phyloP scores from a whole-genome alignment of 2,888 invertebrate genomes.

The Philopedon plagiatum region DNA sequence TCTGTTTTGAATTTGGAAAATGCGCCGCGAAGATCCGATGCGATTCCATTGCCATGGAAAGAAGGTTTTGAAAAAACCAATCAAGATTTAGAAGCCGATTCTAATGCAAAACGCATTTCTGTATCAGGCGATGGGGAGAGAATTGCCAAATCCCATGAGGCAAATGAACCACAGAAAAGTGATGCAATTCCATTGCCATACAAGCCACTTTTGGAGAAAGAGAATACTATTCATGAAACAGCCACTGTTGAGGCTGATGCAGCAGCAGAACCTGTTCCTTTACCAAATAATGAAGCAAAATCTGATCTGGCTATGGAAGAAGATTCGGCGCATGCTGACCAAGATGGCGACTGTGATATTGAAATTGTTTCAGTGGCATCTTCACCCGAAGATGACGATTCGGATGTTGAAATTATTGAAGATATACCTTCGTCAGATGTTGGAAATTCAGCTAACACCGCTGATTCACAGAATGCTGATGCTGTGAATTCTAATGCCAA shows the following conservation, averaged over 20 bases:
- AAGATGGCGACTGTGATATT: background rate
- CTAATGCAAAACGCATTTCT: no score
- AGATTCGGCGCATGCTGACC: background rate
- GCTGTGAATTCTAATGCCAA: no score
- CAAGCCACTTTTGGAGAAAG: background rate
- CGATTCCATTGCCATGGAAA: background rate
- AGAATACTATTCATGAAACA: background rate
- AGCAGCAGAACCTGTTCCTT: no score
- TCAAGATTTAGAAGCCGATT: background rate
- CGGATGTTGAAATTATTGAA: constrained; percentile 7
- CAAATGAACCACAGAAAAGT: background rate
- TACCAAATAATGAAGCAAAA: background rate
- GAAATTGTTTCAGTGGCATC: background rate
- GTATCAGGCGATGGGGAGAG: no score
- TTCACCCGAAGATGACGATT: background rate
- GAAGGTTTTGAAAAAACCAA: background rate
- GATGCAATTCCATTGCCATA: background rate
- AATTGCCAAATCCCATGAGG: background rate
- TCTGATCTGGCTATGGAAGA: background rate
- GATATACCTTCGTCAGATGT: background rate
- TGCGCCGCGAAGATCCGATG: no score
- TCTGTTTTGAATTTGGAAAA: no score
- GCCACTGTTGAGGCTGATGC: background rate
- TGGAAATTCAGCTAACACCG: background rate
- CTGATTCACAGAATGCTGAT: background rate